Conservation (phyloP, 1,140 invertebrate species). For the Psix sp. region DNA sequence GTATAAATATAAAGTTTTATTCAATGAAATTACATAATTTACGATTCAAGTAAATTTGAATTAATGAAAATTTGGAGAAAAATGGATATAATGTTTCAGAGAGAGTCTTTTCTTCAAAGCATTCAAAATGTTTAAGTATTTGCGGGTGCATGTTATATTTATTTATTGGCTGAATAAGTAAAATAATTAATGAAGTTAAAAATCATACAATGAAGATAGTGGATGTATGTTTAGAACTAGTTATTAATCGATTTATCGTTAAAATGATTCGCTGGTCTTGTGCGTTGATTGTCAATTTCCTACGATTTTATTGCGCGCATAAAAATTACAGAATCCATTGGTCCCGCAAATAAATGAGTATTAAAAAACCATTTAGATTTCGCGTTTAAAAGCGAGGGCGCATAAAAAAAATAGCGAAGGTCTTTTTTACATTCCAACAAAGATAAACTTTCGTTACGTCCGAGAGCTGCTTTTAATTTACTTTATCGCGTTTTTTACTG, state of each 20-base stretch:
- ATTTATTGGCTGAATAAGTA: slow-evolving; percentile 38
- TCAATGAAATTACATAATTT: no score
- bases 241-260: slow-evolving; percentile 40
- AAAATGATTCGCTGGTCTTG: slow-evolving; percentile 17
- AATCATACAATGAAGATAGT: slow-evolving; percentile 38
- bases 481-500: slow-evolving; percentile 14
- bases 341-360: slow-evolving; percentile 31
- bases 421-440: slow-evolving; percentile 16
- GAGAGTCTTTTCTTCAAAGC: no score
- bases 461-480: slow-evolving; percentile 19
- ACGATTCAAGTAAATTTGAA: no score
- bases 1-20: no score
- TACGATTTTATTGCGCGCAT: slow-evolving; percentile 23
- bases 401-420: slow-evolving; percentile 11
- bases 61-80: no score
- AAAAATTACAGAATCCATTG: slow-evolving; percentile 39
- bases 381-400: slow-evolving; percentile 11
- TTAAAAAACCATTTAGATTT: slow-evolving; percentile 33
- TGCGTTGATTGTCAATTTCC: slow-evolving; percentile 10
- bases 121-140: slow-evolving; percentile 24
- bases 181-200: slow-evolving; percentile 43
- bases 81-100: no score
- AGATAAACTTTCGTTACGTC: slow-evolving; percentile 17
- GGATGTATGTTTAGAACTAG: slow-evolving; percentile 41
- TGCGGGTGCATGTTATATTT: slow-evolving; percentile 23